phyloP scores from a whole-genome alignment of 2,113 vertebrate species.

The Fregetta grallaria region DNA sequence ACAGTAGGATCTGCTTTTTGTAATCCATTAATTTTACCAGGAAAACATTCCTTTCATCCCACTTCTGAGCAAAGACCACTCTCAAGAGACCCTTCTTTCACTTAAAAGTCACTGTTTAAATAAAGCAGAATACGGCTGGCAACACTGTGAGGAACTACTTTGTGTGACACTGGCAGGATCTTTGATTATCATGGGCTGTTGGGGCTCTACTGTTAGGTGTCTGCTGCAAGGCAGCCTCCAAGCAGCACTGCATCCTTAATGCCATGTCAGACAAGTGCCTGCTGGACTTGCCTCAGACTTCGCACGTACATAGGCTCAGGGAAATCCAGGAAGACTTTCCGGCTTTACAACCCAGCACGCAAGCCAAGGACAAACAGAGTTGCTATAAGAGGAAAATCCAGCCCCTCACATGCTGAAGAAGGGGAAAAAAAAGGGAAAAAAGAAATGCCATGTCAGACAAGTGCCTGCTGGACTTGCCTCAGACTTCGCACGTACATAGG shows the following conservation, averaged over 20 bases:
- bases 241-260: background rate
- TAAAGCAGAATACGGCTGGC: background rate
- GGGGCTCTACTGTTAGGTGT: background rate
- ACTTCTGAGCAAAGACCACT: background rate
- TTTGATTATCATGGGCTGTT: background rate
- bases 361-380: background rate
- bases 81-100: background rate
- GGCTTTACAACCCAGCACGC: background rate
- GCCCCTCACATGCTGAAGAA: background rate
- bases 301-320: accelerated
- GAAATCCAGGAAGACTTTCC: background rate
- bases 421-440: background rate
- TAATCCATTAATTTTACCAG: background rate
- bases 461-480: background rate
- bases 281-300: background rate
- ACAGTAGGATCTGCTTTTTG: background rate
- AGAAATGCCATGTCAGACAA: background rate
- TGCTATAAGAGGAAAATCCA: background rate
- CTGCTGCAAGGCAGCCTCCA: background rate
- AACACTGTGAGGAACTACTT: background rate
- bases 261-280: background rate
- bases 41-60: background rate
- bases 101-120: background rate
- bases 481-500: accelerated
- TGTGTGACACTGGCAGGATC: background rate